Conservation (phyloP, 2,113 vertebrate species). For the Pangasianodon gigas region DNA sequence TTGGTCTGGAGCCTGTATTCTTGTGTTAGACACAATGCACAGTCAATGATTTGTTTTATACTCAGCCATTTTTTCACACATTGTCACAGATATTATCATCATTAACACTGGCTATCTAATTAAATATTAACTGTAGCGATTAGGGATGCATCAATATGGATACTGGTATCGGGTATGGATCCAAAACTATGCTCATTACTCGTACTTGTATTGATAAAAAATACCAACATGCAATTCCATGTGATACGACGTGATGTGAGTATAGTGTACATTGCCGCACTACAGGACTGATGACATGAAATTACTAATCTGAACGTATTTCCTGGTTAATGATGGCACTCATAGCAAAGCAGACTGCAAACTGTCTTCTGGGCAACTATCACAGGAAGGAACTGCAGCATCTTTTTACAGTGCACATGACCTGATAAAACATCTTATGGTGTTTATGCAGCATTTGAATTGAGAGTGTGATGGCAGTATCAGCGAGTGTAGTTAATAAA, state of each 20-base stretch:
- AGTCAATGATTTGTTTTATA: not conserved
- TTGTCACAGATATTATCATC: not conserved
- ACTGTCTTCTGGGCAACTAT: not conserved
- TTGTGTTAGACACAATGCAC: not conserved
- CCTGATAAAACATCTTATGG: not conserved
- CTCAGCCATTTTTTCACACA: not conserved
- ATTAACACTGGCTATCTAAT: not conserved
- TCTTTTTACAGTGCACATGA: not conserved
- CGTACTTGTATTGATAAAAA: not conserved
- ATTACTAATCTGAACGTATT: not conserved
- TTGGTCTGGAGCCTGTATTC: not conserved
- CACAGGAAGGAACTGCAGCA: not conserved
- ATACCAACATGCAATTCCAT: too few relatives aligned
- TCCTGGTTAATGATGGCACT: not conserved
- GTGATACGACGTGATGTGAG: not conserved
- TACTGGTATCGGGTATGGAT: not conserved
- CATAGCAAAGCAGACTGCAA: not conserved
- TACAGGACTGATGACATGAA: too few relatives aligned
- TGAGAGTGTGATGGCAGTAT: not conserved
- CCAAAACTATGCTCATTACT: not conserved
- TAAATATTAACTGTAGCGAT: not conserved
- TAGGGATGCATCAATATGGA: not conserved
- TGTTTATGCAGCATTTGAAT: not conserved
- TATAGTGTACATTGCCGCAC: too few relatives aligned
- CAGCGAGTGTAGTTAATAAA: too few relatives aligned